Percentiles rank a stretch among this genome's conserved stretches.
Evolutionary conservation across 2,888 invertebrate genomes (phyloP).

Genomic region (Caenorhabditis parvicauda): DNA sequence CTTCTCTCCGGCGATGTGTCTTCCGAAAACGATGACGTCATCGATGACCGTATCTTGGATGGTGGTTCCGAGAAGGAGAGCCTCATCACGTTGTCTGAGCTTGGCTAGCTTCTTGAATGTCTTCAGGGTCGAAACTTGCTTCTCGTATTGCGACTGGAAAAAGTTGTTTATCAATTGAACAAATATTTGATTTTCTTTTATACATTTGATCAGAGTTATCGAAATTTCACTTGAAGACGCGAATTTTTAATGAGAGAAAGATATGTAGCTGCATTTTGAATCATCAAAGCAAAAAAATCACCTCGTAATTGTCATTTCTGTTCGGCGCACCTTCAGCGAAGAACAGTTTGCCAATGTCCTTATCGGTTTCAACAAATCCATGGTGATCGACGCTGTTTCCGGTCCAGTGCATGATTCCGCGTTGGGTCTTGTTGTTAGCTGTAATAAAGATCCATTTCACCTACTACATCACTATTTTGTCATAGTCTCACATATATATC

Average conservation of each 20-base stretch:
- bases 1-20: conserved; percentile 20
- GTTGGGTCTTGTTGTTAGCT: conserved; percentile 9
- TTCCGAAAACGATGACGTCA: conserved; percentile 35
- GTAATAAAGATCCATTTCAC: too few relatives aligned
- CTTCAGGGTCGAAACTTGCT: conserved; percentile 37
- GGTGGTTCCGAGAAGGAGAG: conserved; percentile 36
- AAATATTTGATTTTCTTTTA: not conserved
- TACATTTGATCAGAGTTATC: too few relatives aligned
- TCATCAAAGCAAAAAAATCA: conserved; percentile 2
- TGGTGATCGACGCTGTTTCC: conserved; percentile 28
- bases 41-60: conserved; percentile 23
- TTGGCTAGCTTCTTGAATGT: conserved; percentile 46
- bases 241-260: too few relatives aligned
- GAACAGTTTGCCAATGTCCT: conserved; percentile 20
- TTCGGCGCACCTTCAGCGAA: conserved; percentile 31
- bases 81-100: conserved; percentile 48
- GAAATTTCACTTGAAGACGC: too few relatives aligned
- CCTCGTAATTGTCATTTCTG: conserved; percentile 37
- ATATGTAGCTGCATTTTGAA: too few relatives aligned
- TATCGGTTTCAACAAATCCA: conserved; percentile 24
- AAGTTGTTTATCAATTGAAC: not conserved
- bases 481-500: too few relatives aligned
- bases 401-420: conserved; percentile 42
- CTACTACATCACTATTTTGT: not conserved
- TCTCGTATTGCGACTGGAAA: conserved; percentile 34